phyloP scores from a whole-genome alignment of 64 coral and sea anemone genomes.

The Stichodactyla mertensii region DNA sequence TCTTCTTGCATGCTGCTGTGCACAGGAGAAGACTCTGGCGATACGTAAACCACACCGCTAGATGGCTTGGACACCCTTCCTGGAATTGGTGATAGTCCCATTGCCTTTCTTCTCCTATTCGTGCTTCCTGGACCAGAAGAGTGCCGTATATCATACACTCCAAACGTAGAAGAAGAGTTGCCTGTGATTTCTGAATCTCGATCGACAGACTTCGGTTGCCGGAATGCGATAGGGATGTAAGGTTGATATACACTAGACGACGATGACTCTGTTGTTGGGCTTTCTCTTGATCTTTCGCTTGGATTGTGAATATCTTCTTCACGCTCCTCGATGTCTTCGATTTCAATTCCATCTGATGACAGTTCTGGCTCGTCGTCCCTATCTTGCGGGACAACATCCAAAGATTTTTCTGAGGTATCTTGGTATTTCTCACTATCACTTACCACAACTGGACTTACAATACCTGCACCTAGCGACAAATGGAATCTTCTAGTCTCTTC shows the following conservation, averaged over 20 bases:
- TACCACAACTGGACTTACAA: slow-evolving; percentile 35
- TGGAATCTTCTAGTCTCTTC: slow-evolving; percentile 17
- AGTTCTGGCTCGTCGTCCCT: neutral
- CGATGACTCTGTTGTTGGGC: slow-evolving; percentile 12
- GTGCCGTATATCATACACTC: slow-evolving; percentile 83
- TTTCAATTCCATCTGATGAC: neutral
- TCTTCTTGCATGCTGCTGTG: slow-evolving; percentile 28
- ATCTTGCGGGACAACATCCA: neutral
- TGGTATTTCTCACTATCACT: neutral
- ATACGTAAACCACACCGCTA: slow-evolving; percentile 69
- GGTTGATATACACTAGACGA: slow-evolving; percentile 19
- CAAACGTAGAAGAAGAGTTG: slow-evolving; percentile 42
- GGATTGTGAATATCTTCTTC: neutral
- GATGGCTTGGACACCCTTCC: slow-evolving; percentile 37
- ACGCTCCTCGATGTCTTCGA: neutral
- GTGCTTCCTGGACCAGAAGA: slow-evolving; percentile 99
- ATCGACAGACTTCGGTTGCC: neutral
- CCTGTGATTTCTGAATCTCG: slow-evolving; percentile 25
- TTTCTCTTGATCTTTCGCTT: neutral
- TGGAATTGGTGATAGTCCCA: slow-evolving; percentile 62
- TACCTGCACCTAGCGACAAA: slow-evolving; percentile 46
- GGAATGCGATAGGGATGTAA: neutral
- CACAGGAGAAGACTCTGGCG: slow-evolving; percentile 57
- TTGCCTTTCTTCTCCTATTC: slow-evolving; percentile 75
- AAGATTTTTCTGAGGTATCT: neutral